A percentile compares a stretch with the other conserved stretches of the same genome.
These are phyloP conservation scores for Zaprionus obscuricornis DNA, from an alignment of 2,888 invertebrate genomes.

Conservation along the genomic window DNA sequence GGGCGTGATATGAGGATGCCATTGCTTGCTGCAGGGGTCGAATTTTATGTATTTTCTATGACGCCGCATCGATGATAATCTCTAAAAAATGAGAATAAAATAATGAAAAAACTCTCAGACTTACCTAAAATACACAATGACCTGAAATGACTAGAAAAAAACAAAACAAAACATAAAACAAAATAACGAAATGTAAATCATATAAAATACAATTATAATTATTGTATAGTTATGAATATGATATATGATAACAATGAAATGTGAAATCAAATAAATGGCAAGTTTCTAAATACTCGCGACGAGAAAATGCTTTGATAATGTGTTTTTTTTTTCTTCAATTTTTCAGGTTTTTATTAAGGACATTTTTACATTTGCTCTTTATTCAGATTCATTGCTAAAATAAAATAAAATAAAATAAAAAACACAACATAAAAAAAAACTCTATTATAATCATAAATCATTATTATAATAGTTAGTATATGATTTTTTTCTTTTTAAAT, in stretches of 20 bases:
- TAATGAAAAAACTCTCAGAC: constrained; percentile 48
- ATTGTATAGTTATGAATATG: constrained; percentile 46
- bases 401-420: too few species aligned
- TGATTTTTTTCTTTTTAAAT: constrained; percentile 54
- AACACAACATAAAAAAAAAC: too few species aligned
- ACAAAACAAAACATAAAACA: too few species aligned
- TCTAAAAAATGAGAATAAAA: not conserved
- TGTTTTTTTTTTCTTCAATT: constrained; percentile 8
- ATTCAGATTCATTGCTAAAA: constrained; percentile 71
- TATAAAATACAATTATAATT: constrained; percentile 31
- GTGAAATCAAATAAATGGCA: constrained; percentile 65
- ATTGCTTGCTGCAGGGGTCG: constrained; percentile 54
- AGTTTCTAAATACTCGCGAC: constrained; percentile 73
- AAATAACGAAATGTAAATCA: constrained; percentile 33
- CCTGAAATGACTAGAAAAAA: constrained; percentile 53
- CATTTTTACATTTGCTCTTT: constrained; percentile 55
- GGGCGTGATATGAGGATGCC: constrained; percentile 65
- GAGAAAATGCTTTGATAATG: constrained; percentile 45
- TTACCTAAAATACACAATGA: constrained; percentile 39
- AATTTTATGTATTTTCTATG: constrained; percentile 50
- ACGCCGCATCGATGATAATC: constrained; percentile 13
- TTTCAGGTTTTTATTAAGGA: constrained; percentile 36
- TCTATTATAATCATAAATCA: constrained; percentile 38
- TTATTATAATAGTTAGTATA: constrained; percentile 54
- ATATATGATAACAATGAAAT: constrained; percentile 52